Evolutionary conservation across 1,140 invertebrate species (phyloP).

Genomic region (Drosophila nebulosa): DNA sequence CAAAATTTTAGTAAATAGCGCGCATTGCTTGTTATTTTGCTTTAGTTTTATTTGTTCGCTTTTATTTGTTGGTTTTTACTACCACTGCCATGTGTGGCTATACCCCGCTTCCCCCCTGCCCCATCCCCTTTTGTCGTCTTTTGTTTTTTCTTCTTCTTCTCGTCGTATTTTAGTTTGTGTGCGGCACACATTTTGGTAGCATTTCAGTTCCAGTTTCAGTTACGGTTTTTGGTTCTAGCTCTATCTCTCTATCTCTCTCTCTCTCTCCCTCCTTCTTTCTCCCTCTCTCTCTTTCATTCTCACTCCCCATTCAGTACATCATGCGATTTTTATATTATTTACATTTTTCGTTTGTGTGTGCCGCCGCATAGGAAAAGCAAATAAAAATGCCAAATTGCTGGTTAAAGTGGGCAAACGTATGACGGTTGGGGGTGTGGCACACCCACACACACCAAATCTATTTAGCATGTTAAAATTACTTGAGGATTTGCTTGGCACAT

Average conservation of each 20-base stretch:
- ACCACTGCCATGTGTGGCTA: slow-evolving; percentile 23
- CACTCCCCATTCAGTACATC: slow-evolving; percentile 13
- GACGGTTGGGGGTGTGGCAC: neutral
- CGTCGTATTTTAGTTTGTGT: slow-evolving; percentile 22
- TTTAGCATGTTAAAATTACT: slow-evolving; percentile 63
- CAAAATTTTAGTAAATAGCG: slow-evolving; percentile 75
- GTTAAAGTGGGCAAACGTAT: slow-evolving; percentile 55
- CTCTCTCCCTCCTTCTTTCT: no score
- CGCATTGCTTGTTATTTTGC: slow-evolving; percentile 57
- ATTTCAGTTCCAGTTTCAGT: neutral
- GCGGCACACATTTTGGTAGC: slow-evolving; percentile 24
- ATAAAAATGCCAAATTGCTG: slow-evolving; percentile 50
- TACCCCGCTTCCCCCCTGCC: neutral
- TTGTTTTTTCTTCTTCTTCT: no score
- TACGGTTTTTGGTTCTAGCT: neutral
- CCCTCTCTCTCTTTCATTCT: no score
- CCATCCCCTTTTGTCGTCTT: no score
- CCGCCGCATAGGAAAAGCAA: neutral
- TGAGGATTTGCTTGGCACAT: slow-evolving; percentile 47
- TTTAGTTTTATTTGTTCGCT: slow-evolving; percentile 73
- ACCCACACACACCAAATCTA: slow-evolving; percentile 8
- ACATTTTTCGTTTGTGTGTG: neutral
- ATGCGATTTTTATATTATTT: slow-evolving; percentile 19
- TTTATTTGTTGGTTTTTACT: slow-evolving; percentile 70
- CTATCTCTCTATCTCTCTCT: neutral